Percentiles rank a stretch among this genome's conserved stretches.
phyloP scores from a whole-genome alignment of 92 coral and sea anemone genomes.

The Isaurus tuberculatus region DNA sequence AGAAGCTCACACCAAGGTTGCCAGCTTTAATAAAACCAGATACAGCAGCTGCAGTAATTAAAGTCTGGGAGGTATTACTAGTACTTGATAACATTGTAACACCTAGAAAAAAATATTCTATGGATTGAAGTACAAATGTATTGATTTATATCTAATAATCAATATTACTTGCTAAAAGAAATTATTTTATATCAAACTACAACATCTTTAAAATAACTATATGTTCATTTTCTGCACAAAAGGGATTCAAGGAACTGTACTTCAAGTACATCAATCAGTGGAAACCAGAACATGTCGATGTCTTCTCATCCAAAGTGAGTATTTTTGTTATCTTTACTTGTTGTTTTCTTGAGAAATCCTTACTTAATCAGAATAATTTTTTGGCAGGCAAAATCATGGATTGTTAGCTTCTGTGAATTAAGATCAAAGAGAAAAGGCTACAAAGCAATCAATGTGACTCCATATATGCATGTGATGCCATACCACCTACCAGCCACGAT shows the following conservation, averaged over 20 bases:
- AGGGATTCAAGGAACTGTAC: conserved; percentile 26
- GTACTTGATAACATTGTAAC: not conserved
- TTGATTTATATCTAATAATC: not conserved
- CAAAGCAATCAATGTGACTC: not conserved
- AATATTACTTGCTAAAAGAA: not conserved
- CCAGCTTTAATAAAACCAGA: not conserved
- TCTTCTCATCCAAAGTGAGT: conserved; percentile 11
- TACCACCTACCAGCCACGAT: not conserved
- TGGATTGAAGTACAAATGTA: not conserved
- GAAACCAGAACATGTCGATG: conserved; percentile 11
- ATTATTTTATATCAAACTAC: not conserved
- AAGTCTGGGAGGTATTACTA: conserved; percentile 26
- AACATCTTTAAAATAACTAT: not conserved
- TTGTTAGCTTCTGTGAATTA: not conserved
- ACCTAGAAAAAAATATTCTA: not conserved
- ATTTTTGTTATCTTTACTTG: not conserved
- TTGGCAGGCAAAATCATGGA: conserved; percentile 8
- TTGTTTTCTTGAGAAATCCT: not conserved
- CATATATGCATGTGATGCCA: conserved; percentile 31
- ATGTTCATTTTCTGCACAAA: conserved; percentile 1
- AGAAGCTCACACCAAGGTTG: not conserved
- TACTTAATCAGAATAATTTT: not conserved
- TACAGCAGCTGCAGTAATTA: conserved; percentile 3
- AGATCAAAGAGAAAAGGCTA: conserved; percentile 1
- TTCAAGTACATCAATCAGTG: conserved; percentile 2